phyloP scores from a whole-genome alignment of 2,797 vertebrate genomes.

The Sylvia borin region DNA sequence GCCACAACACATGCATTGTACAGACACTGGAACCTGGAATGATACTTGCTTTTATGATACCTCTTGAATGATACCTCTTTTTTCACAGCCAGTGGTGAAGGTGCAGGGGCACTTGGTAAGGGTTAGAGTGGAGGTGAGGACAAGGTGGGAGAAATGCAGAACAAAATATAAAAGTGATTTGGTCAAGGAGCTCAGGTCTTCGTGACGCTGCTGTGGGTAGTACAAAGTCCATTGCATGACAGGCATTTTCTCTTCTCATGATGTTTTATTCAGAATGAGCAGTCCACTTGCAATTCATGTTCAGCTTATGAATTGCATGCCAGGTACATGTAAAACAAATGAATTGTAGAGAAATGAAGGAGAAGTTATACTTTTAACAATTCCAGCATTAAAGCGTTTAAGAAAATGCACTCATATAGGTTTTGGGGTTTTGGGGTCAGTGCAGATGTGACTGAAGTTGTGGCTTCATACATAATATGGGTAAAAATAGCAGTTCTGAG shows the following conservation, averaged over 20 bases:
- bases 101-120: not conserved
- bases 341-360: not conserved
- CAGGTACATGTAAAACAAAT: not conserved
- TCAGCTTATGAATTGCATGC: not conserved
- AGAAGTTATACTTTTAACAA: not conserved
- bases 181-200: not conserved
- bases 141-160: not conserved
- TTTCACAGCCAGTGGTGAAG: not conserved
- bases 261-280: not conserved
- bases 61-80: not conserved
- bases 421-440: not conserved
- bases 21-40: not conserved
- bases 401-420: not conserved
- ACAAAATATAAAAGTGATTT: not conserved
- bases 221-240: not conserved
- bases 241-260: not conserved
- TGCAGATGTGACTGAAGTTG: not conserved
- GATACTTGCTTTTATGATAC: not conserved
- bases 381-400: not conserved
- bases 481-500: not conserved
- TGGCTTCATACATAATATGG: not conserved
- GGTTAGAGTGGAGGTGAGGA: not conserved
- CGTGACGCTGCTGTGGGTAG: rapidly evolving
- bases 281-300: not conserved
- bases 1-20: not conserved